Evolutionary conservation across 2,888 invertebrate species (phyloP), one percentile per base, ranked within the genome.

Genomic region (Conistra vaccinii): DNA sequence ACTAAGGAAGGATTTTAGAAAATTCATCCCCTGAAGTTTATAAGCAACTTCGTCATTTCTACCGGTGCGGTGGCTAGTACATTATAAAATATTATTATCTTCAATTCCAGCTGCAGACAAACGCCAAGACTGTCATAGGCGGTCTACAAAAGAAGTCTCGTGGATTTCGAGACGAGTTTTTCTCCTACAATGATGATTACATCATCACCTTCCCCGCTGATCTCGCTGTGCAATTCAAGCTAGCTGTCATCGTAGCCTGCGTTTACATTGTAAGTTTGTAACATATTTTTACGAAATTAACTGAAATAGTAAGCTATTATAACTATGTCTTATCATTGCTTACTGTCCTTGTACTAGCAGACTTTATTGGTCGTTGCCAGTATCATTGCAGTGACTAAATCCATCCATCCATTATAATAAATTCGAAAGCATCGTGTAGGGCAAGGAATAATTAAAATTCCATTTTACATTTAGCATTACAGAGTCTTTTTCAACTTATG

Each of bases 241-340:
- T 91, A 0, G 91, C 92, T 14, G 63, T 92, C 53, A 86, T 94
- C 17, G 91, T 90, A 58, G 87, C 92, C n/a, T 92, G 93, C 79
- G 90, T 94, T 45, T 89, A 93, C 5, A 81, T 87, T 53, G 88
- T 88, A 51, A 82, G 88, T 35, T 14, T 60, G 7, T 23, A n/a
- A 14, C 29, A 42, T 12, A 0, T 3, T 0, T 3, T 17, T 55
- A 2, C 26, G n/a, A n/a, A 55, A 26, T n/a, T 55, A 26, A 26
- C 14, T 53, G 4, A 10, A 53, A 53, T 53, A 26, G 29, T 20
- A 20, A 12, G 23, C 12, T 29, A 29, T 2, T 32, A 58, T 58
- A 6, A 23, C 32, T 5, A 23, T 20, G 32, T 29, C 20, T 20
- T 20, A 58, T 29, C 29, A 20, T 29, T 29, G 58, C 58, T 58